phyloP scores from a whole-genome alignment of 2,113 vertebrate genomes.

The Calyptommatus sinebrachiatus region DNA sequence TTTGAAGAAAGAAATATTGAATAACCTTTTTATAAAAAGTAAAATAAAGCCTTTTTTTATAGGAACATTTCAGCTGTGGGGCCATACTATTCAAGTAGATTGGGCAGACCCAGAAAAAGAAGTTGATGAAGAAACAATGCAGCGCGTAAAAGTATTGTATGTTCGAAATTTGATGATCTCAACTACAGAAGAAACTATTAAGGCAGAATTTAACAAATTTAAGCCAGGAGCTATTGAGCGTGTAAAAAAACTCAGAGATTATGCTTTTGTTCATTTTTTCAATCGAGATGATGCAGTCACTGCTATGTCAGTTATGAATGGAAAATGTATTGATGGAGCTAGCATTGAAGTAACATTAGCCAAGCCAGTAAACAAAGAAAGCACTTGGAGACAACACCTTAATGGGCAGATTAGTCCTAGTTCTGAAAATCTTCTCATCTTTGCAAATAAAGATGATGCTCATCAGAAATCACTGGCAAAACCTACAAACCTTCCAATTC shows the following conservation, averaged over 20 bases:
- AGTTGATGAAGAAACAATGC: constrained; percentile 91
- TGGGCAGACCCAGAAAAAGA: constrained; percentile 95
- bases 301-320: constrained; percentile 85
- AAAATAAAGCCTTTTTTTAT: not conserved
- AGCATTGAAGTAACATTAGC: constrained; percentile 87
- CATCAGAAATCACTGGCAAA: constrained; percentile 65
- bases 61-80: constrained; percentile 92
- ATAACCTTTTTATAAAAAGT: not conserved
- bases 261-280: constrained; percentile 94
- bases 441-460: constrained; percentile 74
- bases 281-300: constrained; percentile 84
- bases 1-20: not conserved
- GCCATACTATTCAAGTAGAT: constrained; percentile 88
- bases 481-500: constrained; percentile 60
- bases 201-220: constrained; percentile 84
- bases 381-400: constrained; percentile 71
- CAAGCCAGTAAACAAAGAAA: constrained; percentile 84
- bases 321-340: constrained; percentile 86
- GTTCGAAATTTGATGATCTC: constrained; percentile 92
- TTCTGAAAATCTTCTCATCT: constrained; percentile 69
- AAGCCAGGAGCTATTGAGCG: constrained; percentile 89
- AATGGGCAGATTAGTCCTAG: constrained; percentile 69
- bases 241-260: constrained; percentile 92
- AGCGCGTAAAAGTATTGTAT: constrained; percentile 88
- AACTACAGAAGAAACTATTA: constrained; percentile 88